Evolutionary conservation across 1,140 invertebrate genomes (phyloP).

Genomic region (Bombus confusus): DNA sequence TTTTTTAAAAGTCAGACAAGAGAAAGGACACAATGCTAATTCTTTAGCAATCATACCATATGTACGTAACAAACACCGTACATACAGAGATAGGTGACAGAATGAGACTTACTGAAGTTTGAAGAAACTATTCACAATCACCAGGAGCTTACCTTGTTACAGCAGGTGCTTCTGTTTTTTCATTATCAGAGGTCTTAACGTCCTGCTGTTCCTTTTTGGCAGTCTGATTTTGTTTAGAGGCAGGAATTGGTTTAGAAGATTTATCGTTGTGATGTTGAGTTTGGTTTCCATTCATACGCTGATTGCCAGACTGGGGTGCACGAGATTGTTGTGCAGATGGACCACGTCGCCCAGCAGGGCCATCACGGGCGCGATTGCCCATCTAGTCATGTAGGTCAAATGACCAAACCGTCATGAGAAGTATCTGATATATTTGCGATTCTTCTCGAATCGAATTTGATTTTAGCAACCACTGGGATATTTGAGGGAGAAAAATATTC

Average conservation of each 20-base stretch:
- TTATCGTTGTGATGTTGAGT: constrained; percentile 83
- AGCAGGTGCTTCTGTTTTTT: constrained; percentile 81
- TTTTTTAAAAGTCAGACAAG: constrained; percentile 46
- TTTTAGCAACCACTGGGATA: constrained; percentile 66
- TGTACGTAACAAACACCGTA: constrained; percentile 55
- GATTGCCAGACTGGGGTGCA: constrained; percentile 80
- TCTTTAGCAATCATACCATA: constrained; percentile 51
- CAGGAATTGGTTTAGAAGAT: constrained; percentile 82
- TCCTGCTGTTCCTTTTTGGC: constrained; percentile 82
- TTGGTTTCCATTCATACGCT: constrained; percentile 83
- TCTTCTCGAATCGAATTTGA: constrained; percentile 71
- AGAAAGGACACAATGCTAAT: constrained; percentile 49
- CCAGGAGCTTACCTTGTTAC: constrained; percentile 81
- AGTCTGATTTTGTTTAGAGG: constrained; percentile 82
- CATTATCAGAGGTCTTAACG: constrained; percentile 81
- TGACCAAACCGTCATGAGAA: constrained; percentile 80
- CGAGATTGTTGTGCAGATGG: constrained; percentile 81
- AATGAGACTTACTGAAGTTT: constrained; percentile 73
- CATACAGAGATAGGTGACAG: constrained; percentile 63
- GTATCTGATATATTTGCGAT: constrained; percentile 68
- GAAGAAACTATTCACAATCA: constrained; percentile 79
- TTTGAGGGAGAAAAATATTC: constrained; percentile 65
- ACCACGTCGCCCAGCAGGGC: constrained; percentile 81
- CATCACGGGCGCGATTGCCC: constrained; percentile 82
- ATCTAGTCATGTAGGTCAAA: constrained; percentile 81